Evolutionary conservation across 2,113 vertebrate species (phyloP).

Genomic region (Meriones unguiculatus): DNA sequence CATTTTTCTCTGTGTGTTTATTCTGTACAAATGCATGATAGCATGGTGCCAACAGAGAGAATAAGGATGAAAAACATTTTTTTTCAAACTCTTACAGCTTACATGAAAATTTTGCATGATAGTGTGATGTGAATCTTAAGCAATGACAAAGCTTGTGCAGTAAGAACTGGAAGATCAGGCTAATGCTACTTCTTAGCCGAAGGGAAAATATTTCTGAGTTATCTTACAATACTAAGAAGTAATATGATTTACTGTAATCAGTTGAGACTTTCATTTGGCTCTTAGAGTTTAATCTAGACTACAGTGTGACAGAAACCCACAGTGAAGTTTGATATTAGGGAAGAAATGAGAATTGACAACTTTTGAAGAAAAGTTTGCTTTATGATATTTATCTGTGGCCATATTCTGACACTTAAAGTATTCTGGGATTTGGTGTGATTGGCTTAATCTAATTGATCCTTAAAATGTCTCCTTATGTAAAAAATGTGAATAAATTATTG

Average conservation of each 20-base stretch:
- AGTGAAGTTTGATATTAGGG: not conserved
- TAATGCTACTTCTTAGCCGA: not conserved
- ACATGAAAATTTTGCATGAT: not conserved
- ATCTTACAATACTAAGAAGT: conserved; percentile 28
- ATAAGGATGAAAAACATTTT: fast-evolving
- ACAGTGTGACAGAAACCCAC: not conserved
- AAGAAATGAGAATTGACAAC: not conserved
- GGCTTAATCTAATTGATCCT: not conserved
- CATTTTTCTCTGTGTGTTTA: not conserved
- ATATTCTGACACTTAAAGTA: not conserved
- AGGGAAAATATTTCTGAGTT: not conserved
- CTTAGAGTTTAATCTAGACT: not conserved
- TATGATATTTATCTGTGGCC: not conserved
- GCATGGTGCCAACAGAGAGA: not conserved
- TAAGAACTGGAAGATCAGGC: not conserved
- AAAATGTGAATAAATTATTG: not conserved
- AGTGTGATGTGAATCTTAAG: not conserved
- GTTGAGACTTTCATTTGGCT: conserved; percentile 9
- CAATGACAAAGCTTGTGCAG: not conserved
- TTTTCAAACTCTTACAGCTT: not conserved
- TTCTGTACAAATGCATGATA: not conserved
- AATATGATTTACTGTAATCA: not conserved
- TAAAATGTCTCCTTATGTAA: not conserved
- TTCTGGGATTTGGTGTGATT: not conserved
- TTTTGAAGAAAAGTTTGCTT: conserved; percentile 31